Conservation (phyloP, 2,113 vertebrate species). For the Mustela nigripes region DNA sequence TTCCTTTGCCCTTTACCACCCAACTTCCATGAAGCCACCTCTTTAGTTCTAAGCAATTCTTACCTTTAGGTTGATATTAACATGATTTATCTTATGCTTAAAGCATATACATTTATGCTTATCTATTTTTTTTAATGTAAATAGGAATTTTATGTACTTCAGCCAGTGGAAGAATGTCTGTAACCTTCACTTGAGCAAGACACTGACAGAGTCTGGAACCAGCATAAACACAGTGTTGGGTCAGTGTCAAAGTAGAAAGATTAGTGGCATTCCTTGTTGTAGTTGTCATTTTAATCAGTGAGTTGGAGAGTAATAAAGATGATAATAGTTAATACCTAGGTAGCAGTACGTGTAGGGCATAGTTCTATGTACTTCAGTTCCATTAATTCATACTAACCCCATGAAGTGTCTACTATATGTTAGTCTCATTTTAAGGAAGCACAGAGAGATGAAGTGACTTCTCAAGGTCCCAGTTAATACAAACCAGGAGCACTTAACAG, state of each 20-base stretch:
- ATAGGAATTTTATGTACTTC: slow-evolving; percentile 28
- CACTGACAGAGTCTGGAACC: neutral
- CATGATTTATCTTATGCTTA: slow-evolving; percentile 4
- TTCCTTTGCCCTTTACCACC: slow-evolving; percentile 12
- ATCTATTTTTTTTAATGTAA: slow-evolving; percentile 50
- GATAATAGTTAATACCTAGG: neutral
- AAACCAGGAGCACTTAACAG: neutral
- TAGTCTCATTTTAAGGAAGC: slow-evolving; percentile 39
- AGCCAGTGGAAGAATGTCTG: slow-evolving; percentile 19
- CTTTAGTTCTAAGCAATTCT: slow-evolving; percentile 31
- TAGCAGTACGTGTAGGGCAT: neutral
- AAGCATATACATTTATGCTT: neutral
- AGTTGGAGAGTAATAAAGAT: slow-evolving; percentile 28
- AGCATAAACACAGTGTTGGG: neutral
- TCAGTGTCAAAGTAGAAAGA: neutral
- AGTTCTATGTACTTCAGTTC: neutral
- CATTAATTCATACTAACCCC: neutral
- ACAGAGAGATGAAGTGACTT: neutral
- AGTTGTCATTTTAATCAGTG: slow-evolving; percentile 36
- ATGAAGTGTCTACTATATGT: neutral
- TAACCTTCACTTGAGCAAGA: slow-evolving; percentile 52
- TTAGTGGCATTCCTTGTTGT: slow-evolving; percentile 1
- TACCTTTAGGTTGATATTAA: slow-evolving; percentile 39
- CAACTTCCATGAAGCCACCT: neutral
- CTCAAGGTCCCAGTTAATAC: neutral